These are phyloP conservation scores for Nibea albiflora DNA, from an alignment of 2,113 vertebrate species.

Conservation along the genomic window DNA sequence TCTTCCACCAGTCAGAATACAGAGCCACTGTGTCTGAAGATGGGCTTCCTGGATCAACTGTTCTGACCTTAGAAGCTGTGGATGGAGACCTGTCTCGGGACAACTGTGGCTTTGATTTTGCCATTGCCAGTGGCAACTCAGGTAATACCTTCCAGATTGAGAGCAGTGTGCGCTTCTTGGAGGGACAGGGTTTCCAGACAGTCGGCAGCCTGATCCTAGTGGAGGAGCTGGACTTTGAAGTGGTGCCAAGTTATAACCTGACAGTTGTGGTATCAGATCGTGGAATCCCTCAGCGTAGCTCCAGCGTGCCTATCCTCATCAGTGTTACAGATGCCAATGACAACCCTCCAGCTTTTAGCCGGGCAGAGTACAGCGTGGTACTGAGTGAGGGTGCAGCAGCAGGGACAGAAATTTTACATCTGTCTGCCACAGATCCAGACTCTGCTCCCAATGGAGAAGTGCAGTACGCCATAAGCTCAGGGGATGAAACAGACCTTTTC, in stretches of 20 bases:
- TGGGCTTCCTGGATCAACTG: conserved; percentile 89
- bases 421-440: conserved; percentile 91
- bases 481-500: conserved; percentile 89
- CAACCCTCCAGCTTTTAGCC: conserved; percentile 91
- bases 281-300: conserved; percentile 90
- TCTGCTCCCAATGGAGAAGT: conserved; percentile 87
- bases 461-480: conserved; percentile 92
- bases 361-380: conserved; percentile 85
- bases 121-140: conserved; percentile 91
- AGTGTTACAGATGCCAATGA: conserved; percentile 91
- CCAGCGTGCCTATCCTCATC: conserved; percentile 88
- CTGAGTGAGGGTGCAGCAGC: conserved; percentile 87
- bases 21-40: conserved; percentile 90
- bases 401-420: conserved; percentile 89
- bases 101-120: conserved; percentile 93
- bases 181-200: conserved; percentile 86
- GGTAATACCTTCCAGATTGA: conserved; percentile 95
- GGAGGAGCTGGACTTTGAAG: conserved; percentile 93
- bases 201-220: conserved; percentile 91
- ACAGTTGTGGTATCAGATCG: conserved; percentile 92
- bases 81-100: conserved; percentile 90
- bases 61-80: conserved; percentile 89
- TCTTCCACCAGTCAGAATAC: conserved; percentile 89
- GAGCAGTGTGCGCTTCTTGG: conserved; percentile 87
- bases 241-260: conserved; percentile 89